Percentiles rank a stretch among this genome's conserved stretches.
Evolutionary conservation across 1,140 invertebrate species (phyloP).

Genomic region (Drosophila punjabiensis): DNA sequence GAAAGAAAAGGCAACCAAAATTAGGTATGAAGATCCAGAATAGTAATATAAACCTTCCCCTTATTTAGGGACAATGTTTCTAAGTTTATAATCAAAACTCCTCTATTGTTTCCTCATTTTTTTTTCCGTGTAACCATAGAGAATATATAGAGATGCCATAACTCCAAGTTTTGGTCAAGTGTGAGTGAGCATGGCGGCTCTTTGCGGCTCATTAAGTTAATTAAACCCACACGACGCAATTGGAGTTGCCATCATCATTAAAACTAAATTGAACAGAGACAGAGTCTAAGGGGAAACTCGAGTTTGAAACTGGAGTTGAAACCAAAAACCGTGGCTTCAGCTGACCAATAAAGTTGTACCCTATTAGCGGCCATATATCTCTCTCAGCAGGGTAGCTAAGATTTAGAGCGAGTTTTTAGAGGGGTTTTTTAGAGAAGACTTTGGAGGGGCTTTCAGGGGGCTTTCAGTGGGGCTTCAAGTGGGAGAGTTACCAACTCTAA

Average conservation of each 20-base stretch:
- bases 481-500: slow-evolving; percentile 32
- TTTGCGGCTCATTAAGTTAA: slow-evolving; percentile 79
- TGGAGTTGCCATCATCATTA: slow-evolving; percentile 76
- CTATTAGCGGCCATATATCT: slow-evolving; percentile 67
- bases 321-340: slow-evolving; percentile 7
- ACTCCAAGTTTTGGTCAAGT: slow-evolving; percentile 17
- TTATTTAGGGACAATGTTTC: neutral
- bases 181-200: slow-evolving; percentile 44
- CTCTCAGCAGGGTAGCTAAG: slow-evolving; percentile 12
- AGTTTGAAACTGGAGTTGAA: slow-evolving; percentile 4
- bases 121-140: slow-evolving; percentile 9
- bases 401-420: neutral
- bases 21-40: neutral
- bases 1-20: fast-evolving
- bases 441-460: neutral
- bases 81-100: neutral
- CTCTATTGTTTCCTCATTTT: neutral
- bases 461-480: neutral
- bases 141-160: slow-evolving; percentile 46
- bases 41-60: too few species aligned
- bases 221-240: slow-evolving; percentile 70
- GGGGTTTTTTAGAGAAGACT: neutral
- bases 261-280: slow-evolving; percentile 62
- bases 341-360: slow-evolving; percentile 78
- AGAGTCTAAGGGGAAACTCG: slow-evolving; percentile 3